A percentile compares a stretch with the other conserved stretches of the same genome.
Conservation (phyloP, 1,140 invertebrate species). For the Panagrolaimus sp. region DNA sequence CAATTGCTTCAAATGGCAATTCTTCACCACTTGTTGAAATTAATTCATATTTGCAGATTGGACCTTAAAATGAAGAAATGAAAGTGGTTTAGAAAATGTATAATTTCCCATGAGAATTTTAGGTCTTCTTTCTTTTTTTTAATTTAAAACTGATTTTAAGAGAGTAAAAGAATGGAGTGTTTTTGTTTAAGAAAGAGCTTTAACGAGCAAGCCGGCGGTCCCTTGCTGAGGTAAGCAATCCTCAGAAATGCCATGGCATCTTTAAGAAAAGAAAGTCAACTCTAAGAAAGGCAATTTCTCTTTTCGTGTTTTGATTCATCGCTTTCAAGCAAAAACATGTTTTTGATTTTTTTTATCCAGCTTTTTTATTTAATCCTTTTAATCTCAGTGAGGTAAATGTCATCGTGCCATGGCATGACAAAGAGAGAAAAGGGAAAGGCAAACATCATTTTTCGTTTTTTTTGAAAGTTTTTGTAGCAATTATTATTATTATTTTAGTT, state of each 20-base stretch:
- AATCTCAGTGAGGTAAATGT: too few relatives aligned
- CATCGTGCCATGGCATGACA: too few relatives aligned
- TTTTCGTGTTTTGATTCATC: not conserved
- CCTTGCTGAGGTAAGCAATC: not conserved
- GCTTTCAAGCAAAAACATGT: constrained; percentile 6
- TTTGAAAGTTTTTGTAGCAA: too few relatives aligned
- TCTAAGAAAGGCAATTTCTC: not conserved
- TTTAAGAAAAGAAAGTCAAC: not conserved
- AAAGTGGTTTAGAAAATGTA: not conserved
- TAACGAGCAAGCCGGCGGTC: too few relatives aligned
- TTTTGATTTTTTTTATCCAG: not conserved
- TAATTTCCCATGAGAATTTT: not conserved
- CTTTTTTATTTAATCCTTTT: not conserved
- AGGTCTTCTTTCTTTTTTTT: not conserved
- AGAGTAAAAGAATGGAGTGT: too few relatives aligned
- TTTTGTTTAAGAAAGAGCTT: too few relatives aligned
- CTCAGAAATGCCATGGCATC: not conserved
- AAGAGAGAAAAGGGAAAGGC: too few relatives aligned
- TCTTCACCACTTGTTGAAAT: constrained; percentile 25
- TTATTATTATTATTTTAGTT: too few relatives aligned
- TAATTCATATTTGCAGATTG: constrained; percentile 53
- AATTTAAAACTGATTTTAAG: constrained; percentile 13
- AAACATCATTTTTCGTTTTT: too few relatives aligned
- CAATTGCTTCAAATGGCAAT: constrained; percentile 47
- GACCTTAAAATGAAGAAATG: constrained; percentile 36